These are phyloP conservation scores for Aricia artaxerxes DNA, from an alignment of 2,888 invertebrate species.

Conservation along the genomic window DNA sequence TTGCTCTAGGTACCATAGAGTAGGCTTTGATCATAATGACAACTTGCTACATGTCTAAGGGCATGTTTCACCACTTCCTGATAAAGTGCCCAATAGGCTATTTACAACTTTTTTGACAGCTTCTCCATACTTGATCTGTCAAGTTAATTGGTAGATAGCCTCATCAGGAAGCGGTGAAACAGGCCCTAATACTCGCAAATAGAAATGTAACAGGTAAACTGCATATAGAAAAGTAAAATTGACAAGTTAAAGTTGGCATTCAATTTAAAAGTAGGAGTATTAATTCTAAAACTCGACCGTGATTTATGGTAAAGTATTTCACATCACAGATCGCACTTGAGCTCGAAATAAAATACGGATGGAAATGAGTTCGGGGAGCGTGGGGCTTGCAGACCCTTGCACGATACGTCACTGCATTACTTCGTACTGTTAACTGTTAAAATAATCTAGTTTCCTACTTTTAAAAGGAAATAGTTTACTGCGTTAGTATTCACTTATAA, in stretches of 20 bases:
- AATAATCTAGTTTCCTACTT: not conserved
- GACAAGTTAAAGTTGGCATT: conserved; percentile 2
- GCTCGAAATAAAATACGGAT: conserved; percentile 52
- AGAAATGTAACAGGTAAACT: no score
- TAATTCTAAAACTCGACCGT: conserved; percentile 14
- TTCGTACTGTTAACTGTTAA: conserved; percentile 7
- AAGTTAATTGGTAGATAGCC: no score
- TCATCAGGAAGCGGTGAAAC: no score
- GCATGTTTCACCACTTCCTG: no score
- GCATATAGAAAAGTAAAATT: not conserved
- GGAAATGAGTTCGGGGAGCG: conserved; percentile 62
- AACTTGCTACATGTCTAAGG: no score
- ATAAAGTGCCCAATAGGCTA: no score
- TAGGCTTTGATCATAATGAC: no score
- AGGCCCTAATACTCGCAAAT: no score
- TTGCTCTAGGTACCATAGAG: no score
- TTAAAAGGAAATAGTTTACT: not conserved
- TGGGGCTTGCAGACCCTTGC: conserved; percentile 35
- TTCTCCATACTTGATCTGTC: no score
- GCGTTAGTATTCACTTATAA: not conserved
- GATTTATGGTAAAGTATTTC: conserved; percentile 33
- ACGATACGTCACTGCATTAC: conserved; percentile 36
- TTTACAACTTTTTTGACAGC: no score
- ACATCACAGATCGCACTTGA: conserved; percentile 45
- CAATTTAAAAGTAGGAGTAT: conserved; percentile 19